A percentile compares a stretch with the other conserved stretches of the same genome.
These are phyloP conservation scores for Bombyx mandarina DNA, from an alignment of 1,140 invertebrate species.

Conservation along the genomic window DNA sequence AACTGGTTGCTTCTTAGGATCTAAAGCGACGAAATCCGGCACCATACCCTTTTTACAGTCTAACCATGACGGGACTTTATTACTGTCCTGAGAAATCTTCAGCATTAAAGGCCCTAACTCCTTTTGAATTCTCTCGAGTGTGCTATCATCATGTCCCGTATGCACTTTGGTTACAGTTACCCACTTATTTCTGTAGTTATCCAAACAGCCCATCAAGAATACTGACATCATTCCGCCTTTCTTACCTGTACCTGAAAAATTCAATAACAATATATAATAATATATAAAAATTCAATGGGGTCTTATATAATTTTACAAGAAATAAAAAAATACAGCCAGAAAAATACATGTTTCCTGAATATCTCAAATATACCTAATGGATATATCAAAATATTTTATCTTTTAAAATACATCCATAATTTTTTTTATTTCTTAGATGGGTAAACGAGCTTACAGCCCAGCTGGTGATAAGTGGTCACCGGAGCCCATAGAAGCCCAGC, in stretches of 20 bases:
- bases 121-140: slow-evolving; percentile 82
- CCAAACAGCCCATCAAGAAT: slow-evolving; percentile 93
- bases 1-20: slow-evolving; percentile 89
- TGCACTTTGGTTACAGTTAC: slow-evolving; percentile 92
- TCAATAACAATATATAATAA: background rate
- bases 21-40: slow-evolving; percentile 89
- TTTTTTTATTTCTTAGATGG: too few relatives aligned
- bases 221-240: slow-evolving; percentile 95
- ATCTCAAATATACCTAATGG: too few relatives aligned
- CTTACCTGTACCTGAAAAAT: slow-evolving; percentile 78
- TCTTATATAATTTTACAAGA: too few relatives aligned
- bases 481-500: too few relatives aligned
- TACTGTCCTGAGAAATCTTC: slow-evolving; percentile 81
- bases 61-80: slow-evolving; percentile 85
- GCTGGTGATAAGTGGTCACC: too few relatives aligned
- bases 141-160: slow-evolving; percentile 89
- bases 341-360: too few relatives aligned
- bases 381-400: too few relatives aligned
- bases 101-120: slow-evolving; percentile 79
- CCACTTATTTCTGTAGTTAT: slow-evolving; percentile 78
- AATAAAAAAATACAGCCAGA: too few relatives aligned
- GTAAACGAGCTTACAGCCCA: too few relatives aligned
- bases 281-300: background rate
- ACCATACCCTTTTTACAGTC: slow-evolving; percentile 85
- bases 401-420: too few relatives aligned